These are phyloP conservation scores for Thalassoma bifasciatum DNA, from an alignment of 2,113 vertebrate species.

Conservation along the genomic window DNA sequence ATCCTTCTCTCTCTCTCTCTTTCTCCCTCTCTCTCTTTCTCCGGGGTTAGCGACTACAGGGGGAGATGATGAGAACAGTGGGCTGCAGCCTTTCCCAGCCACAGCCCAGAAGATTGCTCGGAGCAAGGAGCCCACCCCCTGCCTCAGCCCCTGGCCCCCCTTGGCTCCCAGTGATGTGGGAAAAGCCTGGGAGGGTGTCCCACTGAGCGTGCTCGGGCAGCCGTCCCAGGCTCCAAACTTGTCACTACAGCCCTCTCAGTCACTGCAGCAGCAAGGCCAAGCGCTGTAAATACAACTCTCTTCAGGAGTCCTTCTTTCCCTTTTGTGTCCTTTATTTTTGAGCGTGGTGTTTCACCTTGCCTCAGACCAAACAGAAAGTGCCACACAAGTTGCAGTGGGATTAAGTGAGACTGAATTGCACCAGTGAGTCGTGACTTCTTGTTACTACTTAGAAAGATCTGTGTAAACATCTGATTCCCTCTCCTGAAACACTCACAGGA, in stretches of 20 bases:
- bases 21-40: slow-evolving; percentile 36
- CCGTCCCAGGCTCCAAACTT: slow-evolving; percentile 52
- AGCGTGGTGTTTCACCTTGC: slow-evolving; percentile 65
- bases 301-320: neutral
- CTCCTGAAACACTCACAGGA: slow-evolving; percentile 22
- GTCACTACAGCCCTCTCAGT: slow-evolving; percentile 29
- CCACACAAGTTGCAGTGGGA: slow-evolving; percentile 67
- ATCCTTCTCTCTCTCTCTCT: slow-evolving; percentile 15
- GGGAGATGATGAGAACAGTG: slow-evolving; percentile 84
- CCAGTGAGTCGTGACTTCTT: slow-evolving; percentile 54
- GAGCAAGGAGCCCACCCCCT: slow-evolving; percentile 72
- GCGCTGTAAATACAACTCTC: slow-evolving; percentile 55
- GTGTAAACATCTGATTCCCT: slow-evolving; percentile 52
- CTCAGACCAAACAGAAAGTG: slow-evolving; percentile 63
- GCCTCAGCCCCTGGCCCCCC: slow-evolving; percentile 55
- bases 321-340: slow-evolving; percentile 64
- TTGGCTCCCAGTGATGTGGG: slow-evolving; percentile 78
- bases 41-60: slow-evolving; percentile 56
- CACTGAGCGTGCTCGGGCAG: slow-evolving; percentile 57
- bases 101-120: slow-evolving; percentile 78
- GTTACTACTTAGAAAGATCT: slow-evolving; percentile 43
- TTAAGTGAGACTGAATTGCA: slow-evolving; percentile 28
- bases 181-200: slow-evolving; percentile 79
- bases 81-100: slow-evolving; percentile 83
- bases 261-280: slow-evolving; percentile 23